Base-by-base conservation (phyloP, 2,113 vertebrate genomes). In the Mus musculus region DNA sequence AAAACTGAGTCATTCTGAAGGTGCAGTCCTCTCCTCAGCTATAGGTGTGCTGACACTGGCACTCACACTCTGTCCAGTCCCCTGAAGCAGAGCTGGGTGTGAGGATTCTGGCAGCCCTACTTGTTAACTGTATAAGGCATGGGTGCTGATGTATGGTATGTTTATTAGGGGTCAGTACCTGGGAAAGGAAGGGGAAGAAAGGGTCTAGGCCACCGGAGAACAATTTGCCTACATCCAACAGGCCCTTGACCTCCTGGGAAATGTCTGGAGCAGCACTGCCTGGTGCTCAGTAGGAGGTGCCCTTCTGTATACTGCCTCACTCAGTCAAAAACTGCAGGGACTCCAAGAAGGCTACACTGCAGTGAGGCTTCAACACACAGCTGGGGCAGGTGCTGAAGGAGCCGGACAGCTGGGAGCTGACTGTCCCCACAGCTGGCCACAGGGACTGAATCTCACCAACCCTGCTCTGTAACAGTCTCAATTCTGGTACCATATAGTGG, bases 401-500 rank as follows among this genome's bases (percentile, higher is more conserved):
- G 42, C 61, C 11, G 22, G 24, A 30, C 65, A 7, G 16, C 59
- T 17, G 33, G 52, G 24, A 52, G 33, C 67, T 3, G 1, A 7
- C 12, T 59, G 65, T 75, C 16, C 39, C 28, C 4, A 0, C 4
- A 6, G 36, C 30, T 3, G 26, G 81, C 36, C 52, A 46, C 72
- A 5, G 0, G 22, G 16, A 36, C 42, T 0, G 0, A 7, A 54
- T 5, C 52, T 49, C n/a, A 12, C 49, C 86, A n/a, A 1, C 42
- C 30, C 16, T 2, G 42, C 1, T 59, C 88, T 77, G 59, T 28
- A 30, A 46, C 39, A 61, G 59, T 13, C 10, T 1, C 3, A 4
- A 0, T 42, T 0, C 42, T 71, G 0, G 52, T 16, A 3, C 56
- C 11, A 1, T 1, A 2, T 28, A 2, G 36, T 56, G 24, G 28